Evolutionary conservation across 2,113 vertebrate genomes (phyloP).

Genomic region (Leucosticte australis): DNA sequence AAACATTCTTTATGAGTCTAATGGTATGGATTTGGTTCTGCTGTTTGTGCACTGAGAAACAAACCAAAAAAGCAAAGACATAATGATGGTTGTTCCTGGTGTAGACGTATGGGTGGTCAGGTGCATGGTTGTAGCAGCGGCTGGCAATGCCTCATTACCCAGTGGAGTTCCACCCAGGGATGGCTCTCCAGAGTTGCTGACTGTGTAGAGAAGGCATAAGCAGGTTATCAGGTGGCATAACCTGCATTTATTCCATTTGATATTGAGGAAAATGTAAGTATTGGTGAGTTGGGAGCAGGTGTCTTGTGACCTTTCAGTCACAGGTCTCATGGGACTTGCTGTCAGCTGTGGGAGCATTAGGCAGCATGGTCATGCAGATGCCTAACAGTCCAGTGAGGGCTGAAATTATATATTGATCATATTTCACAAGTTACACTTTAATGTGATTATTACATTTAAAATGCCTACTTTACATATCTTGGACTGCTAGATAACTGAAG

Average conservation of each 20-base stretch:
- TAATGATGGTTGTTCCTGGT: neutral
- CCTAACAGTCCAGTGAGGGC: neutral
- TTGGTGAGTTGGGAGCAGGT: neutral
- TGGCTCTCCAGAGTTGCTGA: neutral
- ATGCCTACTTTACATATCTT: neutral
- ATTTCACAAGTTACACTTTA: neutral
- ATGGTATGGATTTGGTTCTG: neutral
- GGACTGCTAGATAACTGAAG: neutral
- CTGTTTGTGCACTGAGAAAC: neutral
- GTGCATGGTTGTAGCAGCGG: neutral
- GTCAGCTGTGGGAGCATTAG: neutral
- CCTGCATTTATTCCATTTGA: neutral
- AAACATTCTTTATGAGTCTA: neutral
- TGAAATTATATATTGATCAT: neutral
- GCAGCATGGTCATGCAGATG: neutral
- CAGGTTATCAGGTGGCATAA: neutral
- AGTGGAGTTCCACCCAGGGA: neutral
- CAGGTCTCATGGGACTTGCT: neutral
- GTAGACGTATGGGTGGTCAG: neutral
- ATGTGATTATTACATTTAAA: neutral
- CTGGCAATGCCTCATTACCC: neutral
- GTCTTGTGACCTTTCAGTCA: neutral
- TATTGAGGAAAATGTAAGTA: neutral
- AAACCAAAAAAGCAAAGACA: neutral
- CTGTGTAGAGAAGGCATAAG: neutral